Conservation (phyloP, 2,797 vertebrate species). For the Cuculus canorus region DNA sequence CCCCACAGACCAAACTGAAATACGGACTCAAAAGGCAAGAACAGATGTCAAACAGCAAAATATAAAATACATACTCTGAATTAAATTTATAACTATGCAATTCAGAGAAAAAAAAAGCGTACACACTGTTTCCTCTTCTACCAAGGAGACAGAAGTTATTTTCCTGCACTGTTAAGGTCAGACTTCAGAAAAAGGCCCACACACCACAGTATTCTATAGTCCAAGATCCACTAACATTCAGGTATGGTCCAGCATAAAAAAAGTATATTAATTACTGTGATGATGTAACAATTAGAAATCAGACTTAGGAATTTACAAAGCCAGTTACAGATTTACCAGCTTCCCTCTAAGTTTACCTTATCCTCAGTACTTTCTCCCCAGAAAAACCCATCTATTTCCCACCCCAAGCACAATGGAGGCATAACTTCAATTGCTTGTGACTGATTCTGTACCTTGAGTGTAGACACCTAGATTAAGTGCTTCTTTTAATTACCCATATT, state of each 20-base stretch:
- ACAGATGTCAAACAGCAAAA: neutral
- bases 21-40: neutral
- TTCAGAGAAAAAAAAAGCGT: neutral
- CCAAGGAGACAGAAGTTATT: neutral
- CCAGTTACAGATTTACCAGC: neutral
- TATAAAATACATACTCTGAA: neutral
- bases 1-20: neutral
- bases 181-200: neutral
- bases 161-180: neutral
- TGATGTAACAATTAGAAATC: neutral
- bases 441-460: neutral
- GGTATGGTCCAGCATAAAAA: neutral
- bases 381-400: neutral
- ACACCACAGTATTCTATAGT: neutral
- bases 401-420: neutral
- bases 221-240: neutral
- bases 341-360: neutral
- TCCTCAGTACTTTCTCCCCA: neutral
- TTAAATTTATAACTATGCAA: neutral
- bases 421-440: neutral
- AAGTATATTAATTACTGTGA: rapidly evolving
- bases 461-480: neutral
- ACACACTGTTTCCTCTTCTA: neutral
- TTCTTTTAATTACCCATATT: neutral
- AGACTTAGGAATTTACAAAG: neutral